Evolutionary conservation across 2,888 invertebrate species (phyloP).

Genomic region (Xylota sylvarum): DNA sequence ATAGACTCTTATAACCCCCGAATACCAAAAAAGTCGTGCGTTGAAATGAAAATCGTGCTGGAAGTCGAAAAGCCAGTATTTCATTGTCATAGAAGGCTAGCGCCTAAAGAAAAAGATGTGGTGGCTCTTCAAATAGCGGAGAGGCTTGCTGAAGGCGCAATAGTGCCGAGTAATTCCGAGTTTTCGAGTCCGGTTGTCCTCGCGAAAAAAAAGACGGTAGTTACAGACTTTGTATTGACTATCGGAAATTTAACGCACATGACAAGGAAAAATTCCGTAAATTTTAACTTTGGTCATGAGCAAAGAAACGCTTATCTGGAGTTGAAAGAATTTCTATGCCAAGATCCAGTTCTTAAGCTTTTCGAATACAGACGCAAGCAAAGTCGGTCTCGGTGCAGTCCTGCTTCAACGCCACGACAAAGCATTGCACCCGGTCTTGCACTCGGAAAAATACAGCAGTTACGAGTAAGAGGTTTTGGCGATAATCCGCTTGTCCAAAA

Average conservation of each 20-base stretch:
- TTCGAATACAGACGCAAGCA: no score
- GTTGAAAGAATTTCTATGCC: no score
- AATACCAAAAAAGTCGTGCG: conserved; percentile 7
- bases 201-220: conserved; percentile 75
- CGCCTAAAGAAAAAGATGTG: conserved; percentile 75
- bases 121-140: conserved; percentile 78
- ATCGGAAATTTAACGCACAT: conserved; percentile 53
- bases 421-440: conserved; percentile 40
- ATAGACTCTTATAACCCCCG: conserved; percentile 2
- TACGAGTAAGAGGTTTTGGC: conserved; percentile 81
- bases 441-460: no score
- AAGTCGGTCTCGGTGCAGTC: no score
- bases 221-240: conserved; percentile 80
- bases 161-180: conserved; percentile 57
- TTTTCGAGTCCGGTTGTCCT: conserved; percentile 78
- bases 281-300: conserved; percentile 76
- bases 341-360: no score
- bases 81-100: conserved; percentile 78
- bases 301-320: conserved; percentile 71
- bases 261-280: conserved; percentile 7
- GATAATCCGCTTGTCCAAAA: conserved; percentile 78
- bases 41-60: conserved; percentile 19
- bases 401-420: no score
- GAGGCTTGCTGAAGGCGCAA: conserved; percentile 78
- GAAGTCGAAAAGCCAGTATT: conserved; percentile 78